Conservation (phyloP, 2,888 invertebrate genomes). For the Rhogogaster chlorosoma region DNA sequence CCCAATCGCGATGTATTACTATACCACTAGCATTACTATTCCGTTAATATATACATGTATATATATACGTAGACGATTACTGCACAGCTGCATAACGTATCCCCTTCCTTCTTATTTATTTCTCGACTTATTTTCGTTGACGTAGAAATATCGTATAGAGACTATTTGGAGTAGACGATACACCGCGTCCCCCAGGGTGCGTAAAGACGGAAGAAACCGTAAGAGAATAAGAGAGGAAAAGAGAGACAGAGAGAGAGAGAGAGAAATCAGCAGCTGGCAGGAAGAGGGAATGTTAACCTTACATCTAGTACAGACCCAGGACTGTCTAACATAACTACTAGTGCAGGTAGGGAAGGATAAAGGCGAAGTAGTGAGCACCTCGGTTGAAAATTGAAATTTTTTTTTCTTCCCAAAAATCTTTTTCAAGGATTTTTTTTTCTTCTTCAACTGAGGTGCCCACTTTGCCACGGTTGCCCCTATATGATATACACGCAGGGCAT, state of each 20-base stretch:
- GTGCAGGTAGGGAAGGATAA: too few relatives aligned
- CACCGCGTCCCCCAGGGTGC: not conserved
- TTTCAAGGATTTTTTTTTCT: not conserved
- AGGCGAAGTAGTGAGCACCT: too few relatives aligned
- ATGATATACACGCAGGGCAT: too few relatives aligned
- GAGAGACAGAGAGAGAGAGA: constrained; percentile 17
- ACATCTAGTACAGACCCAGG: not conserved
- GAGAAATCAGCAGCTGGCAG: constrained; percentile 57
- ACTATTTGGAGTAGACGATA: not conserved
- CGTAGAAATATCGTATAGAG: constrained; percentile 14
- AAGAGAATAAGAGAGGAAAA: not conserved
- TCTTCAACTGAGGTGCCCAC: not conserved
- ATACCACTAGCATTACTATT: not conserved
- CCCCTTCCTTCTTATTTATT: not conserved
- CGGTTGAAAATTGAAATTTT: too few relatives aligned
- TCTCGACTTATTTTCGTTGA: not conserved
- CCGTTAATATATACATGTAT: too few relatives aligned
- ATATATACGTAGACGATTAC: not conserved
- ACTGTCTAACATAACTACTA: too few relatives aligned
- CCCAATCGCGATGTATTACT: not conserved
- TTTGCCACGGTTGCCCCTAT: too few relatives aligned
- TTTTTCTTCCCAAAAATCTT: not conserved
- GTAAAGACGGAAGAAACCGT: constrained; percentile 11
- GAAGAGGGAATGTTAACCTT: constrained; percentile 20
- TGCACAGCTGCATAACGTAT: not conserved